Percentiles rank a stretch among this genome's conserved stretches.
Conservation (phyloP, 2,113 vertebrate species). For the Sminthopsis crassicaudata region DNA sequence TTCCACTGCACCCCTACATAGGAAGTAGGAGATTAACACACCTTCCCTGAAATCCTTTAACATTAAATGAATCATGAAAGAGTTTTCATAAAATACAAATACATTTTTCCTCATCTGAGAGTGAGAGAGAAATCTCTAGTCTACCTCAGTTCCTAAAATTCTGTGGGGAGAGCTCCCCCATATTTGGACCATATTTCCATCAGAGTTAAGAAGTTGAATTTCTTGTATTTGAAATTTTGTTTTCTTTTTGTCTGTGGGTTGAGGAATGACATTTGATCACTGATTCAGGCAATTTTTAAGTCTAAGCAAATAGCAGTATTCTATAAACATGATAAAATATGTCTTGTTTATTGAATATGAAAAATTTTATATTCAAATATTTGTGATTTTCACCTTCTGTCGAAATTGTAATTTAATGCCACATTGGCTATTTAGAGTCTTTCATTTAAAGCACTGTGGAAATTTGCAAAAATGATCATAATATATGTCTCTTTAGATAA, state of each 20-base stretch:
- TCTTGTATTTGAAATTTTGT: background rate
- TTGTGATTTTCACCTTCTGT: too few species aligned
- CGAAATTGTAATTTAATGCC: too few species aligned
- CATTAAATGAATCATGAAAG: background rate
- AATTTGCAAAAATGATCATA: too few species aligned
- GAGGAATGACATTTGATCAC: too few species aligned
- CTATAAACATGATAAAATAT: too few species aligned
- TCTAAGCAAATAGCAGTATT: too few species aligned
- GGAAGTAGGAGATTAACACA: background rate
- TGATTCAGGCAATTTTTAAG: too few species aligned
- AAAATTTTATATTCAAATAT: too few species aligned
- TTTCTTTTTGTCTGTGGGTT: background rate
- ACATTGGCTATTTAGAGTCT: too few species aligned
- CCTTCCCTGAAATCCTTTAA: background rate
- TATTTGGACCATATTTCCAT: background rate
- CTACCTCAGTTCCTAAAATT: background rate
- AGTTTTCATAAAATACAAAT: background rate
- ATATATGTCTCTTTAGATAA: background rate
- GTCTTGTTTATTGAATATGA: too few species aligned
- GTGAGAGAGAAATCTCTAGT: background rate
- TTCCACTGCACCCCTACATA: background rate
- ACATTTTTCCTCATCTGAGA: background rate
- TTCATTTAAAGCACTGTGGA: too few species aligned
- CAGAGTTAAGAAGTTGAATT: background rate
- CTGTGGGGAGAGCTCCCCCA: background rate